Percentiles rank a stretch among this genome's conserved stretches.
Evolutionary conservation across 1,140 invertebrate genomes (phyloP).

Genomic region (Zophobas morio): DNA sequence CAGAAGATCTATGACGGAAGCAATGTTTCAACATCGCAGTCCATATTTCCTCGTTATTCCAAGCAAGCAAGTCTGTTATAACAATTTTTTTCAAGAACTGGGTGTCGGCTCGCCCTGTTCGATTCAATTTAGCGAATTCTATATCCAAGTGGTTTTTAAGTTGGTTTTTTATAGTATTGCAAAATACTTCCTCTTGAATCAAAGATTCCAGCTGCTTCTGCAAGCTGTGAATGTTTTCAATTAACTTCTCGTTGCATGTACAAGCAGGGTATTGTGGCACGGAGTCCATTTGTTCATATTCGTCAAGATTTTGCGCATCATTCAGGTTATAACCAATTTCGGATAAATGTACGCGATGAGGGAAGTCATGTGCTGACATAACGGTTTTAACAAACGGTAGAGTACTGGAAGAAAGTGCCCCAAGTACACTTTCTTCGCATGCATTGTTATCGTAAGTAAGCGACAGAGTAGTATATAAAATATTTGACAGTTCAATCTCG

Average conservation of each 20-base stretch:
- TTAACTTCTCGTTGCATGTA: conserved; percentile 24
- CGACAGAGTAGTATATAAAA: no score
- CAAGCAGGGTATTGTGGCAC: not conserved
- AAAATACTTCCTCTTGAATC: conserved; percentile 43
- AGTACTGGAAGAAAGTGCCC: no score
- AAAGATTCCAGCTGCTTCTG: conserved; percentile 45
- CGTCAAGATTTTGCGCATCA: not conserved
- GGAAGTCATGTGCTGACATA: no score
- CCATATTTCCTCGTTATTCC: conserved; percentile 63
- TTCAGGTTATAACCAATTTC: no score
- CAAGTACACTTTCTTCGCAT: no score
- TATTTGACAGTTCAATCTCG: no score
- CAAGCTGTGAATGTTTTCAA: conserved; percentile 42
- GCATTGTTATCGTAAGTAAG: no score
- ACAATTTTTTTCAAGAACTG: conserved; percentile 44
- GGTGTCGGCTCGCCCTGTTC: conserved; percentile 18
- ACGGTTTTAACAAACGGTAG: no score
- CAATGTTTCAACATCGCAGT: conserved; percentile 61
- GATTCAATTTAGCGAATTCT: conserved; percentile 23
- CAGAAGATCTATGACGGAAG: conserved; percentile 60
- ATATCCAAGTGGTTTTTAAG: conserved; percentile 45
- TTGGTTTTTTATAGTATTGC: conserved; percentile 41
- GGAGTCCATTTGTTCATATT: not conserved
- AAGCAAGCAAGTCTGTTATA: conserved; percentile 62
- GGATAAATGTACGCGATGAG: no score